phyloP scores from a whole-genome alignment of 2,888 invertebrate genomes.

The Ormia ochracea region DNA sequence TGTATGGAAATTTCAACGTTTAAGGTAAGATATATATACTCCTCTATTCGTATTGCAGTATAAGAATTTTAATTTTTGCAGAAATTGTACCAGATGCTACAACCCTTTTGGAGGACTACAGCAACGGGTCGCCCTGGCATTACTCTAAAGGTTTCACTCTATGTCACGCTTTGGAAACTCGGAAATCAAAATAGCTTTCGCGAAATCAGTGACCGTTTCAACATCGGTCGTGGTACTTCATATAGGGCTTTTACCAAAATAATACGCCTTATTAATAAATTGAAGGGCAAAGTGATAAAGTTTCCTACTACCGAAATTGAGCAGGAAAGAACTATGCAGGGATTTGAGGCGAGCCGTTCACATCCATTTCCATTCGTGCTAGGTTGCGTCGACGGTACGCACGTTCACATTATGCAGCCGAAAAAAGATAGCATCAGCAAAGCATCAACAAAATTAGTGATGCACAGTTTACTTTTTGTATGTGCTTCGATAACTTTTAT shows the following conservation, averaged over 20 bases:
- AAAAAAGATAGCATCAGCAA: slow-evolving; percentile 17
- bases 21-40: neutral
- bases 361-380: slow-evolving; percentile 26
- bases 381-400: slow-evolving; percentile 24
- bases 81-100: too few species aligned
- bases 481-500: too few species aligned
- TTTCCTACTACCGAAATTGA: slow-evolving; percentile 24
- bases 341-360: slow-evolving; percentile 20
- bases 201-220: too few species aligned
- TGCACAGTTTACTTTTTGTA: too few species aligned
- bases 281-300: slow-evolving; percentile 4
- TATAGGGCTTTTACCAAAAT: neutral
- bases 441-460: too few species aligned
- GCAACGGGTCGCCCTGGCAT: too few species aligned
- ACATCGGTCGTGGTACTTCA: too few species aligned
- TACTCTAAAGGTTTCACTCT: too few species aligned
- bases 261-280: neutral
- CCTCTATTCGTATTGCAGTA: neutral
- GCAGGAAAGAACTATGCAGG: slow-evolving; percentile 22
- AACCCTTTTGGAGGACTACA: slow-evolving; percentile 13
- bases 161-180: neutral
- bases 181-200: neutral
- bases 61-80: neutral
- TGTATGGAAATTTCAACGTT: neutral
- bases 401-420: slow-evolving; percentile 33